Evolutionary conservation across 2,888 invertebrate species (phyloP).

Genomic region (Drosophila robusta): DNA sequence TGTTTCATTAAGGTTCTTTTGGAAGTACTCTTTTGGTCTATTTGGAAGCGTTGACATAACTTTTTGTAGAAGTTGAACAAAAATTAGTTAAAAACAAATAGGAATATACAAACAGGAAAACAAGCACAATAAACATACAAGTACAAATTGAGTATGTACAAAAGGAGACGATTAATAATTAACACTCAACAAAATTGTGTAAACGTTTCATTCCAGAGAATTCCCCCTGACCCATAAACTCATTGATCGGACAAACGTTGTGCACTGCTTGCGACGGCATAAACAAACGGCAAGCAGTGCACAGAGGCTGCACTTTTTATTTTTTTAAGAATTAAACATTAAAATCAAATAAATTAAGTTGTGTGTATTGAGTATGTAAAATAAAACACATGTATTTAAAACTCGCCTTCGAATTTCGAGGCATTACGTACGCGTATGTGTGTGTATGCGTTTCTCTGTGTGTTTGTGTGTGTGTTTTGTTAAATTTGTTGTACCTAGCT

Average conservation of each 20-base stretch:
- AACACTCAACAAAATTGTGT: constrained; percentile 5
- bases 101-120: constrained; percentile 6
- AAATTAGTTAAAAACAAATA: background rate
- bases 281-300: constrained; percentile 23
- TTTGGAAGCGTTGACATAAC: constrained; percentile 22
- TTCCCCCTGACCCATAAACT: background rate
- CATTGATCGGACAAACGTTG: background rate
- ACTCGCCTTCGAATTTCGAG: background rate
- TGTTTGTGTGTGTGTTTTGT: background rate
- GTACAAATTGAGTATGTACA: background rate
- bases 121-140: constrained; percentile 19
- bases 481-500: constrained; percentile 19
- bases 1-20: constrained; percentile 2
- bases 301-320: background rate
- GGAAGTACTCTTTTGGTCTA: constrained; percentile 9
- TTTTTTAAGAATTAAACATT: background rate
- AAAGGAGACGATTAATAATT: constrained; percentile 1
- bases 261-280: constrained; percentile 19
- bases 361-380: background rate
- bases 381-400: background rate
- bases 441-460: background rate
- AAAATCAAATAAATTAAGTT: background rate
- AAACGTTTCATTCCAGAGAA: background rate
- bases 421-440: constrained; percentile 1
- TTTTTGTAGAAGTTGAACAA: constrained; percentile 2